Conservation (phyloP, 1,140 invertebrate genomes). For the Cherax quadricarinatus region DNA sequence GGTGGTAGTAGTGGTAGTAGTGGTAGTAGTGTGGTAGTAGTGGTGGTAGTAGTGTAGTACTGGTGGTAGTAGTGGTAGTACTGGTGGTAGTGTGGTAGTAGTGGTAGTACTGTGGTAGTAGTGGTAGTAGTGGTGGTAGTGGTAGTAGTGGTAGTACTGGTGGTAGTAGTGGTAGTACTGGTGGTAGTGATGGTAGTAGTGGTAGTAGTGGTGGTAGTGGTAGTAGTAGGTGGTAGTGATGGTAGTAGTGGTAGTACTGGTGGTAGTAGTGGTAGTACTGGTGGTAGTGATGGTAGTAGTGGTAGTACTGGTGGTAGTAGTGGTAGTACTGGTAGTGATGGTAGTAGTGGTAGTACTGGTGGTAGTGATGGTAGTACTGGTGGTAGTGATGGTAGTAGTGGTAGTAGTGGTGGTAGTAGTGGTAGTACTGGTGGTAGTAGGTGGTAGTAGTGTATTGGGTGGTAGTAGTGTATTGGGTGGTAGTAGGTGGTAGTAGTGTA, state of each 20-base stretch:
- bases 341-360: not conserved
- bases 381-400: not conserved
- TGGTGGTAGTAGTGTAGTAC: not conserved
- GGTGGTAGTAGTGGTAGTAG: not conserved
- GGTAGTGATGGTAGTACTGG: constrained; percentile 11
- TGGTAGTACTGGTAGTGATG: constrained; percentile 6
- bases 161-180: not conserved
- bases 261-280: not conserved
- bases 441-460: not conserved
- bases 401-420: not conserved
- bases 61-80: not conserved
- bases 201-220: not conserved
- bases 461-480: not conserved
- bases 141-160: not conserved
- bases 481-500: not conserved
- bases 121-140: not conserved
- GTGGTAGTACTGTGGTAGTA: not conserved
- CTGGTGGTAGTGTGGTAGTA: not conserved
- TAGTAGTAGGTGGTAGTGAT: not conserved
- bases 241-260: not conserved
- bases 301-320: constrained; percentile 5
- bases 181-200: not conserved
- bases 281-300: constrained; percentile 19
- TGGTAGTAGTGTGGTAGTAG: not conserved
- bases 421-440: constrained; percentile 7